These are phyloP conservation scores for Drosophila prolongata DNA, from an alignment of 2,888 invertebrate species.

Conservation along the genomic window DNA sequence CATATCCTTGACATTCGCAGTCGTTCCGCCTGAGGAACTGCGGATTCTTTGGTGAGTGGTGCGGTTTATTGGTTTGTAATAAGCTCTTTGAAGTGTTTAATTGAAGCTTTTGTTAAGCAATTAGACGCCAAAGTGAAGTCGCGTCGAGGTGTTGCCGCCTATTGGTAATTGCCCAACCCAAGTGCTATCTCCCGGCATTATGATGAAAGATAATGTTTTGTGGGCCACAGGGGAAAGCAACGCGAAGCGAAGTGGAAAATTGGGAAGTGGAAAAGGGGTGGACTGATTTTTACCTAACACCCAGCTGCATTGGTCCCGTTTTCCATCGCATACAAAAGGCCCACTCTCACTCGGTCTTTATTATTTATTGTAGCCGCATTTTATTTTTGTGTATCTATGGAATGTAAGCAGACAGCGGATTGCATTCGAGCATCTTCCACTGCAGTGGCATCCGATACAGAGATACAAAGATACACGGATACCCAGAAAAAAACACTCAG, in stretches of 20 bases:
- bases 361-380: constrained; percentile 80
- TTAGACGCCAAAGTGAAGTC: constrained; percentile 76
- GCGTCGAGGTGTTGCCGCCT: constrained; percentile 57
- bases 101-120: constrained; percentile 80
- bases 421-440: constrained; percentile 70
- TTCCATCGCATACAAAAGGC: not conserved
- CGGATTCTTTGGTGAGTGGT: constrained; percentile 53
- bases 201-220: constrained; percentile 31
- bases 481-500: constrained; percentile 7
- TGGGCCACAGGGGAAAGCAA: constrained; percentile 15
- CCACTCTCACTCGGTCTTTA: constrained; percentile 46
- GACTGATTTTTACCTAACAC: constrained; percentile 17
- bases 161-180: constrained; percentile 65
- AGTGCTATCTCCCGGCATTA: constrained; percentile 43
- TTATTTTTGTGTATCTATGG: constrained; percentile 82
- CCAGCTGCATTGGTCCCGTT: constrained; percentile 19
- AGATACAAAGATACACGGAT: constrained; percentile 25
- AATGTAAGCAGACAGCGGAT: constrained; percentile 59
- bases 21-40: constrained; percentile 53
- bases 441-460: constrained; percentile 19
- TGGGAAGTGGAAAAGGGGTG: constrained; percentile 9
- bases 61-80: constrained; percentile 79
- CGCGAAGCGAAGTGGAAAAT: constrained; percentile 19
- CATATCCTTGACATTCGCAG: constrained; percentile 75
- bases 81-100: constrained; percentile 79